phyloP scores from a whole-genome alignment of 2,888 invertebrate genomes.

The Plagodis pulveraria region DNA sequence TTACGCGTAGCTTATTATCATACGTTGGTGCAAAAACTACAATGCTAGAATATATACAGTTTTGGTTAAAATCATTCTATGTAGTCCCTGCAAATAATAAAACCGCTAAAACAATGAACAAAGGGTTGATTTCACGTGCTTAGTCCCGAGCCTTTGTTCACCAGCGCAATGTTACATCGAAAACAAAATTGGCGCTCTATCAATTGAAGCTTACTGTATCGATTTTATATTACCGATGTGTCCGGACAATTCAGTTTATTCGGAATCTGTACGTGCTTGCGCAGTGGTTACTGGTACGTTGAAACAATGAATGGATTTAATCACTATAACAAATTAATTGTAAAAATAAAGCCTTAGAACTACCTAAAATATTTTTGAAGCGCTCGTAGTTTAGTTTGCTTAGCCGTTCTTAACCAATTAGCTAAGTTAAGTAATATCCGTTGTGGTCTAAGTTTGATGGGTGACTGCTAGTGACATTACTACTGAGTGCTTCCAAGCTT shows the following conservation, averaged over 20 bases:
- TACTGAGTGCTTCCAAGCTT: no score
- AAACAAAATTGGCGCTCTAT: conserved; percentile 48
- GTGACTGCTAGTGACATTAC: no score
- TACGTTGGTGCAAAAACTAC: no score
- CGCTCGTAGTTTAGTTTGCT: no score
- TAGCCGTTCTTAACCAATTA: no score
- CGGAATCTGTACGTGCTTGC: neutral
- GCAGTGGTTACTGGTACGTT: neutral
- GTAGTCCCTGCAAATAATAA: neutral
- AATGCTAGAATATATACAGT: no score
- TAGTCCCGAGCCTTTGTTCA: conserved; percentile 10
- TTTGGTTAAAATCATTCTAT: no score
- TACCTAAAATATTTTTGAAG: no score
- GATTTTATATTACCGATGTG: conserved; percentile 61
- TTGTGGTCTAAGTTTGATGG: no score
- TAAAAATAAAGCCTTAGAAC: neutral
- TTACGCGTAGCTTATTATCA: no score
- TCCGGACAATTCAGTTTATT: conserved; percentile 16
- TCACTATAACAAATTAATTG: neutral
- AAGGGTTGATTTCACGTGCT: conserved; percentile 8
- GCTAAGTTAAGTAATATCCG: no score
- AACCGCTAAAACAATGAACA: conserved; percentile 10
- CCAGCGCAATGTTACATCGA: conserved; percentile 22
- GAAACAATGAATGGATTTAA: neutral
- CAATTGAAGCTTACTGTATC: conserved; percentile 63